Evolutionary conservation across 2,797 vertebrate genomes (phyloP), one percentile per base, ranked within the genome.

Genomic region (Tamandua tetradactyla): DNA sequence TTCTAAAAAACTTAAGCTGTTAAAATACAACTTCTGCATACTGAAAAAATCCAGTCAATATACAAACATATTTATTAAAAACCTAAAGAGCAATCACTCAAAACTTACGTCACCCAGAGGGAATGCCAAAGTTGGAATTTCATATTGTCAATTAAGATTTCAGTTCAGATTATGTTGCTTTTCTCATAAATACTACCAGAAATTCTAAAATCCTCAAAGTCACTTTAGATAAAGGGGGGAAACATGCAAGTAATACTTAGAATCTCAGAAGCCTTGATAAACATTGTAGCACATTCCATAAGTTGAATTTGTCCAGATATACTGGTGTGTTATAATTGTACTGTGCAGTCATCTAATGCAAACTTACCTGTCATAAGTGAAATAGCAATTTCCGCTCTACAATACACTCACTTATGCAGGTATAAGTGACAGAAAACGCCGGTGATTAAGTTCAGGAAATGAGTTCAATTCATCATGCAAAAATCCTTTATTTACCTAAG

Each of bases 101-200:
- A n/a, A n/a, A n/a, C n/a, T n/a, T n/a, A n/a, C n/a, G n/a, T n/a
- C n/a, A n/a, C n/a, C n/a, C n/a, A n/a, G n/a, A n/a, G n/a, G n/a
- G n/a, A n/a, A n/a, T n/a, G n/a, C n/a, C n/a, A n/a, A n/a, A n/a
- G n/a, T n/a, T 89, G 81, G 61, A 89, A 76, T 89, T 92, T 37
- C 81, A 89, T 75, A 47, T 71, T 85, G 25, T 89, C 66, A 55
- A 92, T 76, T 94, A 86, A 94, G 91, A 94, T 64, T 68, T 83
- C 49, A 85, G 80, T 84, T 93, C 59, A 84, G 72, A 68, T 84
- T 88, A 74, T 79, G 40, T 79, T 84, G 62, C 81, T 78, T 42
- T 55, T 76, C 78, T 74, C 49, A 82, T 25, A 88, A 84, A 44
- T 83, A 87, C 75, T 78, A 61, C 7, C 55, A 72, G 75, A 89